Evolutionary conservation across 2,113 vertebrate species (phyloP).

Genomic region (Vidua chalybeata): DNA sequence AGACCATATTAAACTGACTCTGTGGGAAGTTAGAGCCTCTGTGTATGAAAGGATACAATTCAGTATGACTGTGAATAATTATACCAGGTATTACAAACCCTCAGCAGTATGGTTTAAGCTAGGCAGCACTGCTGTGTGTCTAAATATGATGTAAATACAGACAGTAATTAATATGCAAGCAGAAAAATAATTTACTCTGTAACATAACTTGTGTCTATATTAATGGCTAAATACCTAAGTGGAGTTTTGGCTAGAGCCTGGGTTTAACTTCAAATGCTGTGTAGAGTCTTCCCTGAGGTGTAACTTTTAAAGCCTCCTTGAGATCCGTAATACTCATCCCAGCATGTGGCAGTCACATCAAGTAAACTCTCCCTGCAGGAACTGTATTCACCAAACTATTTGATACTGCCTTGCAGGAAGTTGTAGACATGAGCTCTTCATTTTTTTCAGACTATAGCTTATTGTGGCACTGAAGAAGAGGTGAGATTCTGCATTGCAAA

Average conservation of each 20-base stretch:
- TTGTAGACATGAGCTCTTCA: not conserved
- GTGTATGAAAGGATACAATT: not conserved
- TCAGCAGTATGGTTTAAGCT: not conserved
- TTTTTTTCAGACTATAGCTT: not conserved
- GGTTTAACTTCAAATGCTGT: not conserved
- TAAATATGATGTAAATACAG: not conserved
- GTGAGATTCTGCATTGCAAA: not conserved
- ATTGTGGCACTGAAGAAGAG: not conserved
- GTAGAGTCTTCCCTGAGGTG: not conserved
- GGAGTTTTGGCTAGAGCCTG: not conserved
- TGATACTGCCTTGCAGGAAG: not conserved
- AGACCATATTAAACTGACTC: not conserved
- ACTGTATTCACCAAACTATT: not conserved
- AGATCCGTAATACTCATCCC: not conserved
- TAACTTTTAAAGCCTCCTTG: not conserved
- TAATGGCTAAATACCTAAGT: not conserved
- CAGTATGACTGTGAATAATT: not conserved
- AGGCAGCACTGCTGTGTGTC: not conserved
- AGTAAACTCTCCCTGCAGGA: not conserved
- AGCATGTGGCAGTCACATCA: not conserved
- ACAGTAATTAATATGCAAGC: not conserved
- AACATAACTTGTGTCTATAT: not conserved
- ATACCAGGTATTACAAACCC: not conserved
- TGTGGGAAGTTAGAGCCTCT: not conserved
- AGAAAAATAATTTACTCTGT: not conserved